Evolutionary conservation across 2,797 vertebrate genomes (phyloP), one percentile per base, ranked within the genome.

Genomic region (Chelmon rostratus): DNA sequence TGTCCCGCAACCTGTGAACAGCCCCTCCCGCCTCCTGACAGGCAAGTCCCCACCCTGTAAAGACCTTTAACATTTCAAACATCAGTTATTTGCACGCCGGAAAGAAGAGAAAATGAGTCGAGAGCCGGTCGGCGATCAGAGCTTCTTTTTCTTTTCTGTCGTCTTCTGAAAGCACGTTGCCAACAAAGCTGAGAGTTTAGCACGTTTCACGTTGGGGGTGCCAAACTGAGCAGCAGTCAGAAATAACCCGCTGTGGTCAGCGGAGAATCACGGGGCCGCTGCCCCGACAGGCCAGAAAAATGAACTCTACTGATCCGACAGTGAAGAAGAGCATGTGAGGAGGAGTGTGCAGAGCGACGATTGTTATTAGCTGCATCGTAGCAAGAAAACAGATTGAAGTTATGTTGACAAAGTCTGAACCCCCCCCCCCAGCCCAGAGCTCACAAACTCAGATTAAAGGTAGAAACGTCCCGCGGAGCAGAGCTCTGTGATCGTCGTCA

Each of bases 1-100:
- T 87, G 74, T 81, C 33, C 84, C 68, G 56, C 52, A 59, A 73
- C 88, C 76, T 73, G 76, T 78, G 70, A 79, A 68, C 46, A 33
- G 9, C 42, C 73, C 85, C 62, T 25, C 40, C 2, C 40, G 2
- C 40, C 59, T 81, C 62, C 67, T 49, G 40, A 81, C 70, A 83
- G 59, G 75, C 63, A 52, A 76, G 67, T 52, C 49, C 78, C 49
- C 25, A 12, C 68, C 42, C 63, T 44, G 63, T 38, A 56, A 64
- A 15, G 25, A 31, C 71, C 35, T 61, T 62, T 19, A 37, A 13
- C 44, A 25, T 46, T 40, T 76, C 6, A 33, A 3, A 35, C 8
- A 25, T 19, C 25, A 19, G 16, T 5, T 33, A 65, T 33, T 28
- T 21, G 13, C 8, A 50, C 63, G 38, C 33, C 12, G 23, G 50